These are phyloP conservation scores for Pampusana beccarii DNA, from an alignment of 2,113 vertebrate species.

Conservation along the genomic window DNA sequence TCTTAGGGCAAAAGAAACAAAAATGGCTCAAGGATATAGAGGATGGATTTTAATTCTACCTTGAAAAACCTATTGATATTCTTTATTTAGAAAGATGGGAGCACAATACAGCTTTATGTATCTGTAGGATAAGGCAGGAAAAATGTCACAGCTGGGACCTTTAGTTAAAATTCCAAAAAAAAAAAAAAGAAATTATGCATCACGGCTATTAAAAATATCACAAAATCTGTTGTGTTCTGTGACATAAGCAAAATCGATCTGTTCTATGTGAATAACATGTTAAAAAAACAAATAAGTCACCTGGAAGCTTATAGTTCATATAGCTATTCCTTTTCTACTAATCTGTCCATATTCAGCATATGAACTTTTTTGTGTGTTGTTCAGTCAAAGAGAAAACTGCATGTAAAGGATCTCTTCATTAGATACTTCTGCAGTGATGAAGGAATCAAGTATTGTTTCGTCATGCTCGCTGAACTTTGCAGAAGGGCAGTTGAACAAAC, in stretches of 20 bases:
- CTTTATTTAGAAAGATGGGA: background rate
- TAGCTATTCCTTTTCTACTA: background rate
- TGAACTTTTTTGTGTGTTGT: background rate
- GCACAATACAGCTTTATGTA: background rate
- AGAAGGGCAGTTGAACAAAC: background rate
- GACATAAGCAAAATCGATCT: conserved; percentile 40
- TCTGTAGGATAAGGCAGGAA: background rate
- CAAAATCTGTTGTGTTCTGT: background rate
- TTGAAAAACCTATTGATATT: background rate
- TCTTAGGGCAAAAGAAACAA: conserved; percentile 26
- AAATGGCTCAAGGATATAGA: conserved; percentile 14
- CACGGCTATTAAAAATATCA: background rate
- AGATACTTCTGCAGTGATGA: background rate
- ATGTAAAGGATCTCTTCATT: background rate
- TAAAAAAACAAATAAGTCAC: background rate
- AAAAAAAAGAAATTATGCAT: background rate
- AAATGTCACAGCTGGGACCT: background rate
- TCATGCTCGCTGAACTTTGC: background rate
- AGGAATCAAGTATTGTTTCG: background rate
- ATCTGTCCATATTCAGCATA: background rate
- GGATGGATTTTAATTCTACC: conserved; percentile 16
- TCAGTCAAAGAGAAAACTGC: background rate
- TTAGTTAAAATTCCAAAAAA: conserved; percentile 1
- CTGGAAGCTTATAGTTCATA: background rate
- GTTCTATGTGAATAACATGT: background rate